A percentile compares a stretch with the other conserved stretches of the same genome.
Conservation (phyloP, 2,113 vertebrate genomes). For the Myotis lucifugus region DNA sequence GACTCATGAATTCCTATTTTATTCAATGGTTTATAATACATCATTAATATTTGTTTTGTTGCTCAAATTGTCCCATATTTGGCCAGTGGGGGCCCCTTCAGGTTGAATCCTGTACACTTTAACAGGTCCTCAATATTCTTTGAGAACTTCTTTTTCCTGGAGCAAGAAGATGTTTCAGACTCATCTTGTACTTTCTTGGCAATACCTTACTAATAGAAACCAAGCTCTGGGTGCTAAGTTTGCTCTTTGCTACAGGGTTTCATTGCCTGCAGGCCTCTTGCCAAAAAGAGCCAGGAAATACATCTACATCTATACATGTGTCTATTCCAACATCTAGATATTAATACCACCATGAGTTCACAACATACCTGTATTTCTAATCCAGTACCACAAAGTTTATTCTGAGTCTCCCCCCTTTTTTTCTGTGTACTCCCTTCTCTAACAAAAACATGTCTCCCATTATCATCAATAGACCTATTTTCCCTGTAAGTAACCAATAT, state of each 20-base stretch:
- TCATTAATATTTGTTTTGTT: neutral
- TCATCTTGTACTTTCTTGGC: neutral
- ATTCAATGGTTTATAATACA: neutral
- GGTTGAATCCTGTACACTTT: neutral
- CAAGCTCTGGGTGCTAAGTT: neutral
- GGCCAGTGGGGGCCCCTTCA: neutral
- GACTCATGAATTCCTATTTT: neutral
- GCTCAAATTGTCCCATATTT: neutral
- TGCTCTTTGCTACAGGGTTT: neutral
- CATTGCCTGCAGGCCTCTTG: neutral
- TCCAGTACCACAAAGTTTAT: neutral
- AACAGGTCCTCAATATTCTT: neutral
- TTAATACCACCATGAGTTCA: neutral
- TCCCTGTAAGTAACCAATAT: neutral
- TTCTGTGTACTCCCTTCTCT: neutral
- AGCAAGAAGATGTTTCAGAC: neutral
- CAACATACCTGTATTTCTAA: neutral
- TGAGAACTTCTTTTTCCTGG: neutral
- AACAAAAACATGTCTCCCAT: neutral
- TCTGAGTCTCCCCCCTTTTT: neutral
- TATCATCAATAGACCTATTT: neutral
- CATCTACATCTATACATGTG: neutral
- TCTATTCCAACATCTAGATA: neutral
- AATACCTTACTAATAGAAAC: neutral
- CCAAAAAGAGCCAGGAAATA: neutral